A percentile compares a stretch with the other conserved stretches of the same genome.
These are phyloP conservation scores for Drosophila pallidifrons DNA, from an alignment of 1,140 invertebrate genomes.

Conservation along the genomic window DNA sequence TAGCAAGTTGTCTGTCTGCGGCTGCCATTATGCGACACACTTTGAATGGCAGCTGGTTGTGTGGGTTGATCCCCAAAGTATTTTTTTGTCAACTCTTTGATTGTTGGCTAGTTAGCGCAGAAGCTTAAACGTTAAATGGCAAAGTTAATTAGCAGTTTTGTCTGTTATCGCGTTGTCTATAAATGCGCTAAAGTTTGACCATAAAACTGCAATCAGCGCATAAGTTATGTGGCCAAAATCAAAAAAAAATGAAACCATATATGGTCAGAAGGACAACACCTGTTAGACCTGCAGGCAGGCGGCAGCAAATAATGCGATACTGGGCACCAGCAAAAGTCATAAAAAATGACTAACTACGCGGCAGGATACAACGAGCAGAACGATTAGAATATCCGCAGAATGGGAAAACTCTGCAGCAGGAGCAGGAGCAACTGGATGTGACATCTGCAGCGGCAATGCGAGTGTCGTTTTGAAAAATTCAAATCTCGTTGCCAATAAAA, in stretches of 20 bases:
- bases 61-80: constrained; percentile 3
- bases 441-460: constrained; percentile 39
- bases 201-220: constrained; percentile 82
- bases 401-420: not conserved
- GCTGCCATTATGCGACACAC: constrained; percentile 79
- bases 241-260: constrained; percentile 35
- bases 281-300: constrained; percentile 51
- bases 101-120: constrained; percentile 13
- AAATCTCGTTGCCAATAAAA: constrained; percentile 85
- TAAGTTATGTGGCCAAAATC: constrained; percentile 74
- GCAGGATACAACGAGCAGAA: constrained; percentile 27
- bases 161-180: constrained; percentile 57
- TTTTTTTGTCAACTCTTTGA: constrained; percentile 45
- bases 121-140: constrained; percentile 61
- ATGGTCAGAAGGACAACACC: constrained; percentile 40
- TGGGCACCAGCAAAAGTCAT: constrained; percentile 33
- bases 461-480: constrained; percentile 83
- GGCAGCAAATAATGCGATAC: constrained; percentile 33
- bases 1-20: constrained; percentile 78
- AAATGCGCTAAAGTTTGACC: constrained; percentile 62
- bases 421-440: not conserved
- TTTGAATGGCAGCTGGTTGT: constrained; percentile 64
- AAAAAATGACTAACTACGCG: constrained; percentile 72
- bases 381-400: constrained; percentile 34
- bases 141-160: constrained; percentile 81